These are phyloP conservation scores for Danio aesculapii DNA, from an alignment of 2,797 vertebrate genomes.

Conservation along the genomic window DNA sequence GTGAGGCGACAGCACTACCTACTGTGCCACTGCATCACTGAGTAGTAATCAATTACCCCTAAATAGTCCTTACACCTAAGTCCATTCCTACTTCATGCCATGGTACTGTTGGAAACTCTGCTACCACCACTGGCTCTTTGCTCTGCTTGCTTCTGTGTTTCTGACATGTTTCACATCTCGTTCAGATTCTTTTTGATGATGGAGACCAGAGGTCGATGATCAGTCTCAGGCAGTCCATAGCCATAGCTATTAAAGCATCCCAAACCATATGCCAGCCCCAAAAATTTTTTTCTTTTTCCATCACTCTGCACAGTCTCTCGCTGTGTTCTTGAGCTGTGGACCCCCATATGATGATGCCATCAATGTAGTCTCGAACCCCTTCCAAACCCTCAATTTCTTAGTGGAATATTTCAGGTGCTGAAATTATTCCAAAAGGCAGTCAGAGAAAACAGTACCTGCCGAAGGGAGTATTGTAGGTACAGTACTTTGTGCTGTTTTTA, in stretches of 20 bases:
- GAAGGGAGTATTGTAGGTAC: no score
- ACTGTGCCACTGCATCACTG: no score
- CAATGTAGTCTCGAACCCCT: no score
- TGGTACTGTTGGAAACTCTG: background rate
- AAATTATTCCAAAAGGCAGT: no score
- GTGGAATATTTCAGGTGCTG: no score
- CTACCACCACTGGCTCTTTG: conserved; percentile 26
- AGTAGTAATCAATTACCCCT: conserved; percentile 28
- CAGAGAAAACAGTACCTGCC: no score
- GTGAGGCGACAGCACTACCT: no score
- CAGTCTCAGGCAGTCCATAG: conserved; percentile 32
- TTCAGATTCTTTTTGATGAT: conserved; percentile 39
- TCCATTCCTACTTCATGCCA: conserved; percentile 32
- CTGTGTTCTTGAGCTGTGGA: no score
- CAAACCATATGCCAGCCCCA: conserved; percentile 29
- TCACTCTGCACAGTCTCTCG: no score
- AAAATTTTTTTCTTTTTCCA: conserved; percentile 33
- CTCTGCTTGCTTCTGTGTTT: conserved; percentile 24
- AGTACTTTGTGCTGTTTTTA: no score
- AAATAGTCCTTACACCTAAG: conserved; percentile 34
- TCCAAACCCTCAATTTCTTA: no score
- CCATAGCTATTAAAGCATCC: conserved; percentile 36
- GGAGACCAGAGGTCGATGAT: conserved; percentile 16
- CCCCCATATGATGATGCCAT: no score
- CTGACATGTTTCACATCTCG: conserved; percentile 34